Base-by-base conservation (phyloP, 2,113 vertebrate species). In the Otis tarda region DNA sequence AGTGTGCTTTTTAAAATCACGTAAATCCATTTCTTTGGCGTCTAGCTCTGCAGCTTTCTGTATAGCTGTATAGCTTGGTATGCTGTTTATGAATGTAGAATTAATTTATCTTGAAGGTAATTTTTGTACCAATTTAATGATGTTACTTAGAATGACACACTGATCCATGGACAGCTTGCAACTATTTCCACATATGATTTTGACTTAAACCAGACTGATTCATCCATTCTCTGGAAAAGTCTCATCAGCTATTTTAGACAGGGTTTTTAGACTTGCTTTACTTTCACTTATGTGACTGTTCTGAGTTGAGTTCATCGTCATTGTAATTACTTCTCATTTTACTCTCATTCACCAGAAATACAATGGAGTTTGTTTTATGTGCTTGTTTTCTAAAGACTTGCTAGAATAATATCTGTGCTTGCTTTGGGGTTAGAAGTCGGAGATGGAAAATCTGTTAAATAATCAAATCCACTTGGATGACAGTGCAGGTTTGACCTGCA, bases 301-400 rank as follows among this genome's bases (percentile, higher is more conserved):
- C 84, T 24, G 88, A 91, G 47, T 83, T 87, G 64, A 59, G 45
- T 86, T 63, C 50, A 65, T 89, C 52, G 37, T 68, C 27, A 2
- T 74, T 90, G 61, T 95, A 78, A 70, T 93, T 89, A 41, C 65
- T 94, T 88, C 75, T 89, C 33, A 17, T 76, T 91, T 87, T 35
- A 33, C 47, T 67, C 73, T 43, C 21, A 56, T 68, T 47, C 59
- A 63, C 74, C 50, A 71, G 69, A 49, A 84, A 23, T n/a, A 71
- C 56, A 70, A 30, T 78, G 33, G 71, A 14, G 43, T 30, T 22
- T 83, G 57, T 52, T 94, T 75, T 57, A 61, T 59, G 69, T 57
- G 30, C 49, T 92, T 84, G 53, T 84, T 89, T 92, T 80, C 57
- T 74, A 31, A 75, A 68, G 41, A 28, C 31, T 39, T 80, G 52